A percentile compares a stretch with the other conserved stretches of the same genome.
These are phyloP conservation scores for Monochamus alternatus DNA, from an alignment of 2,888 invertebrate genomes.

Conservation along the genomic window DNA sequence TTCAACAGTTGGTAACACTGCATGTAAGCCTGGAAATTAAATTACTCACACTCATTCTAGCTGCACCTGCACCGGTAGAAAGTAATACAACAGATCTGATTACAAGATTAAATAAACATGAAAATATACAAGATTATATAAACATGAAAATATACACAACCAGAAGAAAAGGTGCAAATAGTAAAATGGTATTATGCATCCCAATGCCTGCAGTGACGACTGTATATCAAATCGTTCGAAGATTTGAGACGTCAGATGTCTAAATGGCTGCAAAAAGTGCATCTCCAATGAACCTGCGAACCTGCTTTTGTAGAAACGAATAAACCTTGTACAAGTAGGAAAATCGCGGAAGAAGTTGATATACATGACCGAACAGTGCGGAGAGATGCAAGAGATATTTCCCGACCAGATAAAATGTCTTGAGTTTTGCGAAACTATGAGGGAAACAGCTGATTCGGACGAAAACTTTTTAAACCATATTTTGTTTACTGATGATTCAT, in stretches of 20 bases:
- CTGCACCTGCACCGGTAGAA: no score
- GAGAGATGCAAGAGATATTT: slow-evolving; percentile 9
- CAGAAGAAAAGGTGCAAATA: slow-evolving; percentile 8
- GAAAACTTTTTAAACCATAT: slow-evolving; percentile 8
- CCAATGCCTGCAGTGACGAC: not conserved
- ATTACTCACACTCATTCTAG: no score
- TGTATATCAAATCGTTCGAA: not conserved
- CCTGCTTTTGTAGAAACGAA: slow-evolving; percentile 13
- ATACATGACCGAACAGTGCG: not conserved
- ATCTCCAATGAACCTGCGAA: not conserved
- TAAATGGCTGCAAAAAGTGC: slow-evolving; percentile 1
- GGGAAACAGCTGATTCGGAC: slow-evolving; percentile 5
- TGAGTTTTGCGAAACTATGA: slow-evolving; percentile 23
- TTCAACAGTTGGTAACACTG: no score
- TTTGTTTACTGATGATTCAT: slow-evolving; percentile 21
- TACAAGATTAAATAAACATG: not conserved
- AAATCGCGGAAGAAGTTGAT: slow-evolving; percentile 14
- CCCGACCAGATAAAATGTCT: not conserved
- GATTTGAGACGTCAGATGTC: not conserved
- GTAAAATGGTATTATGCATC: slow-evolving; percentile 17
- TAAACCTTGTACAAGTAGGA: not conserved
- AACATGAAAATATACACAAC: not conserved
- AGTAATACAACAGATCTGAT: no score
- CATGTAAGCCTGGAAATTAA: no score
- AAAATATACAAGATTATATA: not conserved